Evolutionary conservation across 1,140 invertebrate genomes (phyloP), one percentile per base, ranked within the genome.

Genomic region (Pseudomyrmex flavicornis): DNA sequence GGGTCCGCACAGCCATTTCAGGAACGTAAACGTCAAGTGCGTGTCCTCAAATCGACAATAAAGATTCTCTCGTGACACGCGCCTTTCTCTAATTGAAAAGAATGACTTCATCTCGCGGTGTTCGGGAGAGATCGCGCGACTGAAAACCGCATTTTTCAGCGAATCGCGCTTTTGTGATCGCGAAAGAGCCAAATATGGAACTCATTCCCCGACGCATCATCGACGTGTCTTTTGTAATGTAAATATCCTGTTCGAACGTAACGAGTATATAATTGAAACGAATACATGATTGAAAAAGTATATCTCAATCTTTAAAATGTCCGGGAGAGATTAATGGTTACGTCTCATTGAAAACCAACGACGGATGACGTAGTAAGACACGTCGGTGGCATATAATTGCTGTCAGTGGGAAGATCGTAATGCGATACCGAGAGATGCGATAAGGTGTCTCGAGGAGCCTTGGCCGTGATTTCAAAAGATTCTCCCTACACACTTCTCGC

Each of bases 1-100:
- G 76, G 54, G 54, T 61, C 66, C 46, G 44, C 54, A 80, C 65
- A 54, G 66, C 76, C 66, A 72, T 80, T 80, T 80, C 76, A 80
- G 76, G 76, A 59, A 66, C 44, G 76, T 79, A 70, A 46, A 44
- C 5, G 35, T 35, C 17, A 17, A 59, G 10, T 2, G 44, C n/a
- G 52, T 20, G 44, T 58, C 22, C 52, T 79, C 17, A 69, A 59
- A 80, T 59, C 44, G 48, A 35, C 26, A 12, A 76, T 52, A 20
- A 26, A 61, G 3, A 70, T 35, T 35, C 54, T 17, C 15, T 15
- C 3, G 44, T 2, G 15, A 5, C 13, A 2, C 22, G 20, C 26
- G n/a, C 5, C 26, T 63, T 59, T 48, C 44, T 59, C 35, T 35
- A 35, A 59, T 9, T 2, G 46, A 58, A 58, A 58, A 46, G 2